phyloP scores from a whole-genome alignment of 2,113 vertebrate species.

The Probosciger aterrimus region DNA sequence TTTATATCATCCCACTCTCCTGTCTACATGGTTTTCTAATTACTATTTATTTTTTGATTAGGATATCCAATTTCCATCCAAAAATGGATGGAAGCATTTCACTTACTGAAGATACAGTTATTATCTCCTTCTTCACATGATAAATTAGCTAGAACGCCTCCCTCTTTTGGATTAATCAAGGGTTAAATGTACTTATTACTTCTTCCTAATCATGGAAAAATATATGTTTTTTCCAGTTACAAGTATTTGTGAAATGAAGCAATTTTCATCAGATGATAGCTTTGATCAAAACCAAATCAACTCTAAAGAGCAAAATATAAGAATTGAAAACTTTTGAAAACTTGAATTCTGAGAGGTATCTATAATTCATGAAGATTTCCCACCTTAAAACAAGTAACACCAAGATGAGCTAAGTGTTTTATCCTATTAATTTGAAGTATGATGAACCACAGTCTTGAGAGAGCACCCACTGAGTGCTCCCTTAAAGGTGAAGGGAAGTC shows the following conservation, averaged over 20 bases:
- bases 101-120: not conserved
- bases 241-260: not conserved
- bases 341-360: not conserved
- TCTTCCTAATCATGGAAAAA: not conserved
- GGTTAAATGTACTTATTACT: not conserved
- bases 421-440: constrained; percentile 8
- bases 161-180: not conserved
- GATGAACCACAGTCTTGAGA: not conserved
- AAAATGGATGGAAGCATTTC: not conserved
- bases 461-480: not conserved
- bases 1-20: not conserved
- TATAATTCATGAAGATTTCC: not conserved
- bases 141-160: not conserved
- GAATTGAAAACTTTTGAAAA: not conserved
- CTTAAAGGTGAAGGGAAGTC: constrained; percentile 19
- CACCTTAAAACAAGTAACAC: not conserved
- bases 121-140: not conserved
- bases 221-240: not conserved
- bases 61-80: not conserved
- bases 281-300: not conserved
- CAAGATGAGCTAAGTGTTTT: not conserved
- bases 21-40: not conserved
- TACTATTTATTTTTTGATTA: not conserved
- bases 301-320: not conserved
- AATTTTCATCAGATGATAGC: not conserved